Conservation (phyloP, 2,797 vertebrate genomes). For the Centroberyx gerrardi region DNA sequence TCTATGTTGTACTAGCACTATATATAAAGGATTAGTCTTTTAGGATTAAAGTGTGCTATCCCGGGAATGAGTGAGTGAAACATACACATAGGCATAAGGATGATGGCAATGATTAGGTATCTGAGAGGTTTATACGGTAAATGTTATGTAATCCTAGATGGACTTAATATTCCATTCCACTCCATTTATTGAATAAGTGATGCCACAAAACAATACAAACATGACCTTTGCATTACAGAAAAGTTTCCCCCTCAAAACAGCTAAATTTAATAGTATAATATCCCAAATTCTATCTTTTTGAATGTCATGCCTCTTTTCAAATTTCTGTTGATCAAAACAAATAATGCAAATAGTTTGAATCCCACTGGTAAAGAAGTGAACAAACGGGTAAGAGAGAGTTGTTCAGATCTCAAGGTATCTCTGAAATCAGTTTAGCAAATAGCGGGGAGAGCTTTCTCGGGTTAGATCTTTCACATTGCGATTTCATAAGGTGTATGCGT, state of each 20-base stretch:
- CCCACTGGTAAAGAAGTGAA: constrained; percentile 23
- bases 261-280: neutral
- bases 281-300: neutral
- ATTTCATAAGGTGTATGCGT: constrained; percentile 72
- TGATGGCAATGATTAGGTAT: neutral
- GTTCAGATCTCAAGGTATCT: constrained; percentile 21
- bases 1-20: constrained; percentile 23
- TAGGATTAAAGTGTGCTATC: constrained; percentile 29
- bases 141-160: constrained; percentile 20
- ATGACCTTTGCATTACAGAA: constrained; percentile 16
- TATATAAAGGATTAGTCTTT: constrained; percentile 28
- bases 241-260: neutral
- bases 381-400: constrained; percentile 18
- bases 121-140: constrained; percentile 10
- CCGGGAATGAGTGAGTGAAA: neutral
- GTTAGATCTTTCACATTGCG: constrained; percentile 64
- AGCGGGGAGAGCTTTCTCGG: constrained; percentile 47
- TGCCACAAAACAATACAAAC: neutral
- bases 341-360: constrained; percentile 4
- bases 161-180: constrained; percentile 8
- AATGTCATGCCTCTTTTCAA: neutral
- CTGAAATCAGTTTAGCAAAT: constrained; percentile 24
- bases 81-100: neutral
- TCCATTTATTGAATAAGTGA: constrained; percentile 6
- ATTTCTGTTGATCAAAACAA: constrained; percentile 21